phyloP scores from a whole-genome alignment of 2,888 invertebrate species.

The Petrolisthes cinctipes region DNA sequence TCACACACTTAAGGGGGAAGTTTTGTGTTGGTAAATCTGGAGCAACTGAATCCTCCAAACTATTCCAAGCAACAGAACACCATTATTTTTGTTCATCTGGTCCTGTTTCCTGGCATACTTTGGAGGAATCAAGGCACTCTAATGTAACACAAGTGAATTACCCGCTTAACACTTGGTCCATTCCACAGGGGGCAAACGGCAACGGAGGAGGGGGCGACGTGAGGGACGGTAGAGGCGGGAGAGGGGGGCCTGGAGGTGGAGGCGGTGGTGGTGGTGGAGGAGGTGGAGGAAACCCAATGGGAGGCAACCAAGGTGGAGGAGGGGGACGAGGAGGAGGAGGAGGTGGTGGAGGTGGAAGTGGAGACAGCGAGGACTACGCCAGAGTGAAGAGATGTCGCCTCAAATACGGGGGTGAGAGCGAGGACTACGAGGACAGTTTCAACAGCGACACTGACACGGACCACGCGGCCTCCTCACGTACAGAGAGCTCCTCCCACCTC shows the following conservation, averaged over 20 bases:
- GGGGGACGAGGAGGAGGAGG: conserved; percentile 21
- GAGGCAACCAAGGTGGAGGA: conserved; percentile 3
- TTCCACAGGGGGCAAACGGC: conserved; percentile 18
- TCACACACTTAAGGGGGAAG: not conserved
- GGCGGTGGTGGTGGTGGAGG: conserved; percentile 5
- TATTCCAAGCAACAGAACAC: too few species aligned
- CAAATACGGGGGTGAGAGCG: conserved; percentile 59
- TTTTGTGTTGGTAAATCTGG: too few species aligned
- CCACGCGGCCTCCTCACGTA: conserved; percentile 56
- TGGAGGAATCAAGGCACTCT: too few species aligned
- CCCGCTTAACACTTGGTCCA: not conserved
- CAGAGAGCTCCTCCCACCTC: conserved; percentile 64
- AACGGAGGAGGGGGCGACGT: conserved; percentile 23
- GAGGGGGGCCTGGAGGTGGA: not conserved
- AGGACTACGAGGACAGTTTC: conserved; percentile 54
- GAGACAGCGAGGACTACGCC: conserved; percentile 52
- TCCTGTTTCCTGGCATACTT: too few species aligned
- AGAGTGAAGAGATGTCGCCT: conserved; percentile 50
- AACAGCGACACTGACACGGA: conserved; percentile 64
- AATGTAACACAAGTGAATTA: too few species aligned
- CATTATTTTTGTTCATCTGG: too few species aligned
- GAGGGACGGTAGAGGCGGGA: not conserved
- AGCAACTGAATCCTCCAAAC: too few species aligned
- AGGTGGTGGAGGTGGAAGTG: not conserved
- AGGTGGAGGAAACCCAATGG: not conserved